A percentile compares a stretch with the other conserved stretches of the same genome.
Evolutionary conservation across 2,888 invertebrate species (phyloP).

Genomic region (Pyralis farinalis): DNA sequence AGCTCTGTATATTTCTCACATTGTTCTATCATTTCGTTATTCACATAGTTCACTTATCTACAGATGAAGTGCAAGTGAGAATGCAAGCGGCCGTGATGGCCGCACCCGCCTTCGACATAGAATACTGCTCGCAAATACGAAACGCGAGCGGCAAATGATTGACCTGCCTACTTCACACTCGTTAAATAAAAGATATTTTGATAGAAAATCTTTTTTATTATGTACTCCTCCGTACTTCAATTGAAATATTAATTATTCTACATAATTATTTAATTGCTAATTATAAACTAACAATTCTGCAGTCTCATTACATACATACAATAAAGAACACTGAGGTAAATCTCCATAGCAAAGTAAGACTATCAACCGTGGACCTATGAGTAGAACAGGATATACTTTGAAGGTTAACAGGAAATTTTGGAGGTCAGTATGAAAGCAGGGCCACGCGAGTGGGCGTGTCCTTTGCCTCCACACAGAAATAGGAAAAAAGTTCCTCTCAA

Average conservation of each 20-base stretch:
- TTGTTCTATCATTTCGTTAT: too few species aligned
- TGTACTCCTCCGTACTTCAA: slow-evolving; percentile 72
- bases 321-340: slow-evolving; percentile 65
- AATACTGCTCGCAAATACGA: slow-evolving; percentile 40
- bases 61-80: slow-evolving; percentile 60
- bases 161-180: too few species aligned
- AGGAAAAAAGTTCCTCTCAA: too few species aligned
- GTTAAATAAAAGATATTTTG: slow-evolving; percentile 43
- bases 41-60: too few species aligned
- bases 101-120: slow-evolving; percentile 55
- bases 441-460: too few species aligned
- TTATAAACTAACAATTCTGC: slow-evolving; percentile 77
- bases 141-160: slow-evolving; percentile 48
- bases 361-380: too few species aligned
- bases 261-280: slow-evolving; percentile 70
- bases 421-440: too few species aligned
- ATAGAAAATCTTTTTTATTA: slow-evolving; percentile 71
- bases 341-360: slow-evolving; percentile 55
- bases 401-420: too few species aligned
- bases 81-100: slow-evolving; percentile 65
- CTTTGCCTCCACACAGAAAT: too few species aligned
- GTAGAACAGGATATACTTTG: too few species aligned
- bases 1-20: too few species aligned
- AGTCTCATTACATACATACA: slow-evolving; percentile 77
- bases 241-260: slow-evolving; percentile 65